Percentiles rank a stretch among this genome's conserved stretches.
phyloP scores from a whole-genome alignment of 2,797 vertebrate genomes.

The Chloroceryle inda region DNA sequence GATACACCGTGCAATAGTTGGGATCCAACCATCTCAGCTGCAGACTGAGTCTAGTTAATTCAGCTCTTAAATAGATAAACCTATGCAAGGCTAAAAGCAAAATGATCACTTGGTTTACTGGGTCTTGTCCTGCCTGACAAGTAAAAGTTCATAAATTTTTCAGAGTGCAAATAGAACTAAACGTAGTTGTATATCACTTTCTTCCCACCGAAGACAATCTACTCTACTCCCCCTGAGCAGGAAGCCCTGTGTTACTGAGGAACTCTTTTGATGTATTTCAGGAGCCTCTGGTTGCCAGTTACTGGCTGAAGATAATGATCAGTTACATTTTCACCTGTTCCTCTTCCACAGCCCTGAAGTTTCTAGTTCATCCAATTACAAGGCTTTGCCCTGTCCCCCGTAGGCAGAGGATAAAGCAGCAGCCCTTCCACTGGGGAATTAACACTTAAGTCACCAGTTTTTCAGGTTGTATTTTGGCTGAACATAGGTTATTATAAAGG shows the following conservation, averaged over 20 bases:
- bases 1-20: background rate
- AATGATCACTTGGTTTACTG: background rate
- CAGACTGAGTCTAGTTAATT: background rate
- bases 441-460: conserved; percentile 23
- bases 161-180: background rate
- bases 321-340: conserved; percentile 73
- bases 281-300: conserved; percentile 73
- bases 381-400: conserved; percentile 37
- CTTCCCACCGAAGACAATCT: background rate
- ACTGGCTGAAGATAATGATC: conserved; percentile 76
- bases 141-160: background rate
- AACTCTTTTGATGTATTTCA: conserved; percentile 47
- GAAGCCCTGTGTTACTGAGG: background rate
- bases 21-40: background rate
- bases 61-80: background rate
- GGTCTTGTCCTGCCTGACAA: background rate
- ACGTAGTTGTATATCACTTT: background rate
- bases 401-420: conserved; percentile 45
- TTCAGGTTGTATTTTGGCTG: conserved; percentile 51
- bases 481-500: conserved; percentile 4
- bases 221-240: background rate
- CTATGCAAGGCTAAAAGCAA: background rate
- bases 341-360: conserved; percentile 69
- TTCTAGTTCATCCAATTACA: conserved; percentile 67
- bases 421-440: conserved; percentile 34